These are phyloP conservation scores for Gavialis gangeticus DNA, from an alignment of 2,113 vertebrate genomes.

Conservation along the genomic window DNA sequence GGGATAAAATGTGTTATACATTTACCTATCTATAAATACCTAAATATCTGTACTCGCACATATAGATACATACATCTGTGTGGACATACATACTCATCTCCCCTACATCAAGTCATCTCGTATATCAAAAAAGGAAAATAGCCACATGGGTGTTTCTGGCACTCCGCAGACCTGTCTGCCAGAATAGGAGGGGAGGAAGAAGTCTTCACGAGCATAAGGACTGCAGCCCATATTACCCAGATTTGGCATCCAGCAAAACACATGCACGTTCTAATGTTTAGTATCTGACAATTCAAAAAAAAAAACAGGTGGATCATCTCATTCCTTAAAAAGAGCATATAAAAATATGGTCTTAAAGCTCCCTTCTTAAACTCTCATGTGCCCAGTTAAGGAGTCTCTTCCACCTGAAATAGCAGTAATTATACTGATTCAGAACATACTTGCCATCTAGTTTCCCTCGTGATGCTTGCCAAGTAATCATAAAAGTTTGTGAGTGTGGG, in stretches of 20 bases:
- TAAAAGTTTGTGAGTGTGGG: slow-evolving; percentile 51
- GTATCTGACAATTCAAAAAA: slow-evolving; percentile 14
- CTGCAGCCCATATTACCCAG: neutral
- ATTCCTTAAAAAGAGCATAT: slow-evolving; percentile 4
- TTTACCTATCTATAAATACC: too few species aligned
- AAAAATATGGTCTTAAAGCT: slow-evolving; percentile 39
- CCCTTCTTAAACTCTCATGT: slow-evolving; percentile 13
- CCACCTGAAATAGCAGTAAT: slow-evolving; percentile 72
- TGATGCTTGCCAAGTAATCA: slow-evolving; percentile 28
- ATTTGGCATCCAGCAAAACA: neutral
- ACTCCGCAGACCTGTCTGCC: neutral
- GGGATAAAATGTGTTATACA: neutral
- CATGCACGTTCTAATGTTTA: neutral
- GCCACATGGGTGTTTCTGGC: neutral
- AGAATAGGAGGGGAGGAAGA: slow-evolving; percentile 30
- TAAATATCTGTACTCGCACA: neutral
- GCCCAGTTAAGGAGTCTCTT: slow-evolving; percentile 41
- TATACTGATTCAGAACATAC: slow-evolving; percentile 6
- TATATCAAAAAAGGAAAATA: slow-evolving; percentile 20
- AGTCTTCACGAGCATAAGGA: slow-evolving; percentile 9
- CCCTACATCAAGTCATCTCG: neutral
- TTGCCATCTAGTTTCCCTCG: slow-evolving; percentile 49
- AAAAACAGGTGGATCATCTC: slow-evolving; percentile 4
- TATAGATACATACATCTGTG: neutral
- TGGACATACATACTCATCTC: neutral